Base-by-base conservation (phyloP, 2,888 invertebrate species). In the Mesorhabditis spiculigera region DNA sequence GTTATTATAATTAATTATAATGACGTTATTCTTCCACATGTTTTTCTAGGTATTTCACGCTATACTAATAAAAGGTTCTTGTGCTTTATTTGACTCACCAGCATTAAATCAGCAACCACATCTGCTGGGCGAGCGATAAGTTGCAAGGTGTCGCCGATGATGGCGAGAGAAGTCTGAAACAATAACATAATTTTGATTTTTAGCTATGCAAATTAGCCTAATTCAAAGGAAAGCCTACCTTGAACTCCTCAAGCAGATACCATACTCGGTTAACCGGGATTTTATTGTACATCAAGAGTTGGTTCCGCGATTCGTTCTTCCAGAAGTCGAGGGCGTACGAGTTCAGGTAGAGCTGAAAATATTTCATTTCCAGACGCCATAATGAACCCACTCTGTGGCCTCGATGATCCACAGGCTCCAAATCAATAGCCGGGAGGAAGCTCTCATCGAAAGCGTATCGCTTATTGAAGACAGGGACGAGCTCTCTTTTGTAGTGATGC, bases 281-380 rank as follows among this genome's bases (percentile, higher is more conserved):
- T n/a, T 73, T 71, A 68, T 84, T 84, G 50, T 75, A 71, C 4
- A 69, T 70, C 28, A 70, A 45, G 68, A 84, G 66, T 45, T 73
- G 43, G 44, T 74, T 67, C 43, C 77, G 68, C 5, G 83, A 81
- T 13, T 79, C 82, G 50, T 80, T 75, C 41, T 73, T 73, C 76
- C 75, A 84, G 73, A 85, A 84, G 70, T 85, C 84, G 64, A 76
- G 74, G n/a, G 80, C 83, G 67, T 78, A 84, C 4, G 84, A 81
- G 70, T 85, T 84, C 65, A 71, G 70, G 66, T 78, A 72, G 63
- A 83, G 76, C 76, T 81, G 45, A n/a, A 50, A 50, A 10, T n/a
- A 13, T 16, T 65, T 42, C 42, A 65, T 10, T 16, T 66, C n/a
- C 68, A 43, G 69, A 45, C 58, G 43, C 63, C 8, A 16, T 13